Percentiles rank a stretch among this genome's conserved stretches.
Conservation (phyloP, 1,140 invertebrate species). For the Radopholus similis region DNA sequence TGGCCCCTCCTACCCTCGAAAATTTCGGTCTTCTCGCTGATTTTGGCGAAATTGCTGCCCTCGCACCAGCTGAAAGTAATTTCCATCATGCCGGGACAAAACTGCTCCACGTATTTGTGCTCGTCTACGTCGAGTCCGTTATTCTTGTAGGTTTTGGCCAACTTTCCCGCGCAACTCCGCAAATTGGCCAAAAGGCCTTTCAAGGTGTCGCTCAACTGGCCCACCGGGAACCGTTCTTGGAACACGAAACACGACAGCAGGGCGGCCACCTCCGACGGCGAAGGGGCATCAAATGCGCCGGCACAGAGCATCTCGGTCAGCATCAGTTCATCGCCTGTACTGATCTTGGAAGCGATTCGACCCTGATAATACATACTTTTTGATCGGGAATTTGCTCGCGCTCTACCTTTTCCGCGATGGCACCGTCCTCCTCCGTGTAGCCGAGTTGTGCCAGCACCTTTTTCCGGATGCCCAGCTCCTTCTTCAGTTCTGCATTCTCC, state of each 20-base stretch:
- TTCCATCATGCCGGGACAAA: slow-evolving; percentile 93
- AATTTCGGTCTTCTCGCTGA: slow-evolving; percentile 94
- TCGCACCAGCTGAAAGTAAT: slow-evolving; percentile 92
- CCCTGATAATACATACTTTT: slow-evolving; percentile 67
- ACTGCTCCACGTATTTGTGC: slow-evolving; percentile 83
- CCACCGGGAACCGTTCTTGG: slow-evolving; percentile 81
- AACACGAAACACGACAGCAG: slow-evolving; percentile 94
- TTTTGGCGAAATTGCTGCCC: slow-evolving; percentile 80
- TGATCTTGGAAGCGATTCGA: slow-evolving; percentile 92
- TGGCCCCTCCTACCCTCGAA: slow-evolving; percentile 77
- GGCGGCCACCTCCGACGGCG: slow-evolving; percentile 76
- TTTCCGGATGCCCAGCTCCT: slow-evolving; percentile 91
- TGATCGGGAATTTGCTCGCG: not conserved
- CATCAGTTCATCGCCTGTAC: slow-evolving; percentile 90
- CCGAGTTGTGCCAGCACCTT: slow-evolving; percentile 69
- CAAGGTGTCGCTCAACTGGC: slow-evolving; percentile 77
- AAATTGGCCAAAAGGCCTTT: slow-evolving; percentile 65
- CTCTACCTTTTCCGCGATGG: slow-evolving; percentile 20
- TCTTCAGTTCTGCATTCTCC: no score
- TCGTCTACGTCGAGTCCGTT: slow-evolving; percentile 84
- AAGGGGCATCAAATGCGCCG: slow-evolving; percentile 83
- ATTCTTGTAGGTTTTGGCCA: slow-evolving; percentile 82
- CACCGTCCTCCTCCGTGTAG: slow-evolving; percentile 16
- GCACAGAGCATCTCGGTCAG: slow-evolving; percentile 90
- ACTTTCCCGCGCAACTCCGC: slow-evolving; percentile 72